Base-by-base conservation (phyloP, 2,797 vertebrate species). In the Distichodus sexfasciatus region DNA sequence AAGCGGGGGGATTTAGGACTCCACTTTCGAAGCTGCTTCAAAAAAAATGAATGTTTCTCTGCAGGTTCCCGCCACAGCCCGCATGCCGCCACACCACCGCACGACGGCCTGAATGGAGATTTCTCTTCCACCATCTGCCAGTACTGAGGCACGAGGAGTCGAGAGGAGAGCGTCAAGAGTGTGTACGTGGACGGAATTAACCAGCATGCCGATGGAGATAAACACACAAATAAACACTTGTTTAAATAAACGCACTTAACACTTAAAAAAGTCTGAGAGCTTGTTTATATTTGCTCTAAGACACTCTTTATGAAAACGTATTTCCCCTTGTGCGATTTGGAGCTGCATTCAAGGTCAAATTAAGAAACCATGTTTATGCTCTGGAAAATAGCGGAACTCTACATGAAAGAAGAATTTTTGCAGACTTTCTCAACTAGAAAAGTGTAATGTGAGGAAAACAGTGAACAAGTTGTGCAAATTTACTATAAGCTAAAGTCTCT, bases 61-160 rank as follows among this genome's bases (percentile, higher is more conserved):
- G 40, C 8, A 24, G 50, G 48, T 29, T 63, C 23, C 64, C 61
- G 31, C 40, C 33, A 59, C 62, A 21, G 35, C 21, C 61, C 44
- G 72, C 66, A 69, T 74, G 44, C 68, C 29, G 41, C 72, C 67
- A 65, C 69, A 62, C 60, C 61, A 46, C 21, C 23, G 41, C 68
- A 55, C 55, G 17, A 54, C 61, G 17, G 59, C 61, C 53, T 77
- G 75, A 76, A 79, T 64, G 54, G 54, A 41, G 21, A 12, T 44
- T 76, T 61, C 58, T 60, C 66, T 38, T 57, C 36, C 57, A 46
- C 81, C 79, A 82, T 82, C 81, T 84, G 81, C 82, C 74, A 74
- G 36, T 23, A 33, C 57, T 26, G 51, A 38, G 28, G 4, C 38
- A 11, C 40, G 15, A 11, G n/a, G 57, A 36, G 28, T 26, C 40